A percentile compares a stretch with the other conserved stretches of the same genome.
Evolutionary conservation across 1,140 invertebrate species (phyloP).

Genomic region (Catajapyx aquilonaris): DNA sequence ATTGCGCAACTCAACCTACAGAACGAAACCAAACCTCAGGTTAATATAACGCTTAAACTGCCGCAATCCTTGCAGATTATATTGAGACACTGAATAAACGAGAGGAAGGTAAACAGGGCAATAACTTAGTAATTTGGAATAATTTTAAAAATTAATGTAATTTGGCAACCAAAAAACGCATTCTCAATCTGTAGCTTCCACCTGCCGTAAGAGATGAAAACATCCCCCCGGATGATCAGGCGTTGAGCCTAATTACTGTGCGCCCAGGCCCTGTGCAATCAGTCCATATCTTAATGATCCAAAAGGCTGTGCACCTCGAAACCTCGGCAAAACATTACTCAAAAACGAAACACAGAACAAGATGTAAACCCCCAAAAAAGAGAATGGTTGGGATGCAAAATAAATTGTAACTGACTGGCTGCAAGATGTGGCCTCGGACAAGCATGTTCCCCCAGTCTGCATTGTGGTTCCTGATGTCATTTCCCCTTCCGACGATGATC

Average conservation of each 20-base stretch:
- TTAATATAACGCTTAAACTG: neutral
- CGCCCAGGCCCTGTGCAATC: conserved; percentile 17
- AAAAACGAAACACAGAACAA: too few species aligned
- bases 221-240: conserved; percentile 28
- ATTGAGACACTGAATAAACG: conserved; percentile 11
- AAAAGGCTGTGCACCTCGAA: too few species aligned
- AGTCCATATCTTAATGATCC: too few species aligned
- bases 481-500: neutral
- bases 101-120: conserved; percentile 5
- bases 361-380: too few species aligned
- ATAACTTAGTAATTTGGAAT: neutral
- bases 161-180: conserved; percentile 3
- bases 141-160: conserved; percentile 9
- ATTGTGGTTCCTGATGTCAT: neutral
- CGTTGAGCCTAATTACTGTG: conserved; percentile 46
- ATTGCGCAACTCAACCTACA: conserved; percentile 25
- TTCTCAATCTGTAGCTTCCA: conserved; percentile 28
- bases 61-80: conserved; percentile 10
- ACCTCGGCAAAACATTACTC: too few species aligned
- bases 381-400: too few species aligned
- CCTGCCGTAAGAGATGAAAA: too few species aligned
- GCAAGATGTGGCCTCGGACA: neutral
- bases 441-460: neutral
- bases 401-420: neutral
- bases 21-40: conserved; percentile 15